Evolutionary conservation across 1,140 invertebrate genomes (phyloP), one percentile per base, ranked within the genome.

Genomic region (Trachelipus rathkii): DNA sequence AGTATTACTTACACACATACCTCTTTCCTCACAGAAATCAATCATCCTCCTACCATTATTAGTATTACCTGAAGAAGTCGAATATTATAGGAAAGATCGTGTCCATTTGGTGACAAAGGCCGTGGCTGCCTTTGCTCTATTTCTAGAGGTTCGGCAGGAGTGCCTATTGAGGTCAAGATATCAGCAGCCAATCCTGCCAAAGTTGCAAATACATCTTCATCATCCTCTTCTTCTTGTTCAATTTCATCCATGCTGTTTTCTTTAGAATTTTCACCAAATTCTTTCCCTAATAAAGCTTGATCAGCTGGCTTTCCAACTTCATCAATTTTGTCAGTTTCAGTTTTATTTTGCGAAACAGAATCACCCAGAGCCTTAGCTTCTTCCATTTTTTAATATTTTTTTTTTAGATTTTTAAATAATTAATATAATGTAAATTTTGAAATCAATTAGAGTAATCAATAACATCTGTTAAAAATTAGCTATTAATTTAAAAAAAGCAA

Each of bases 11-110:
- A n/a, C n/a, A n/a, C n/a, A n/a, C n/a, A n/a, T n/a, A n/a, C n/a
- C n/a, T n/a, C n/a, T n/a, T n/a, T n/a, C n/a, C n/a, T n/a, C 44
- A 71, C 4, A 15, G 21, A 43, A n/a, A 24, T 71, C 15, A 13
- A n/a, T n/a, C n/a, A n/a, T n/a, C n/a, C n/a, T n/a, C n/a, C n/a
- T n/a, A n/a, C n/a, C n/a, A n/a, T n/a, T n/a, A n/a, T n/a, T n/a
- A n/a, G n/a, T n/a, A n/a, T 67, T 43, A 81, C 79, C 79, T 81
- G 79, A 43, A 81, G 21, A 21, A 81, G 79, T 11, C 77, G 72
- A 50, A 78, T 78, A 44, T 73, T 78, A 45, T 76, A 71, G 0
- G 75, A n/a, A 10, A 71, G 68, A 50, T 78, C 74, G 0, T 73
- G 50, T 13, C 72, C 71, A 24, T 78, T 68, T 8, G 46, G 44